Base-by-base conservation (phyloP, 2,888 invertebrate genomes). In the Monopis laevigella region DNA sequence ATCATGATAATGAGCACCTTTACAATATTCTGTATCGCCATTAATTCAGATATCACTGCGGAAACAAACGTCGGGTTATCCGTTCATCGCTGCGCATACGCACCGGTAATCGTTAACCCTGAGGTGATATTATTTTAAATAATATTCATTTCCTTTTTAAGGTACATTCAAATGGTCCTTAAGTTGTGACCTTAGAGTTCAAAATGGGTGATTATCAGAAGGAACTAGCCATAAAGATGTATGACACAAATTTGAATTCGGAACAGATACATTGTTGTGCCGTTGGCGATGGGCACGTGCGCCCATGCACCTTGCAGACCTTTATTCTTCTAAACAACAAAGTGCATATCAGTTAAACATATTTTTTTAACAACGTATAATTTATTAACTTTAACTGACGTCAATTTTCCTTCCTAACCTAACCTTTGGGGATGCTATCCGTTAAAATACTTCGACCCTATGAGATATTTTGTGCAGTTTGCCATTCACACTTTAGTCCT, bases 31-130 rank as follows among this genome's bases (percentile, higher is more conserved):
- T 69, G 74, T 77, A 72, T 74, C 68, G 72, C 68, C 69, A 74
- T 77, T 75, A 78, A 80, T 78, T 80, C 78, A 77, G 78, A 80
- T 78, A 80, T 80, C 78, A 80, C 73, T 78, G 77, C 78, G 80
- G 80, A 80, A 78, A 77, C 77, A 77, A 77, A 77, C 75, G 78
- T 80, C 78, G 70, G 75, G 68, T 77, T 75, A 75, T 77, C 72
- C 74, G 55, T 59, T 74, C 77, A 80, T 80, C 80, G 77, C 67
- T 69, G 70, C 65, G 71, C 73, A 72, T 67, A 74, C 72, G 75
- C 77, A 62, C 73, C 70, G 72, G 77, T 74, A 74, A 80, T 78
- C 80, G 78, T 80, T 80, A 78, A 78, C 80, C 80, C 78, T 61
- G 78, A 72, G 80, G 80, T 80, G 80, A 78, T 80, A 80, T 78